Percentiles rank a stretch among this genome's conserved stretches.
These are phyloP conservation scores for Caradrina kadenii DNA, from an alignment of 2,888 invertebrate species.

Conservation along the genomic window DNA sequence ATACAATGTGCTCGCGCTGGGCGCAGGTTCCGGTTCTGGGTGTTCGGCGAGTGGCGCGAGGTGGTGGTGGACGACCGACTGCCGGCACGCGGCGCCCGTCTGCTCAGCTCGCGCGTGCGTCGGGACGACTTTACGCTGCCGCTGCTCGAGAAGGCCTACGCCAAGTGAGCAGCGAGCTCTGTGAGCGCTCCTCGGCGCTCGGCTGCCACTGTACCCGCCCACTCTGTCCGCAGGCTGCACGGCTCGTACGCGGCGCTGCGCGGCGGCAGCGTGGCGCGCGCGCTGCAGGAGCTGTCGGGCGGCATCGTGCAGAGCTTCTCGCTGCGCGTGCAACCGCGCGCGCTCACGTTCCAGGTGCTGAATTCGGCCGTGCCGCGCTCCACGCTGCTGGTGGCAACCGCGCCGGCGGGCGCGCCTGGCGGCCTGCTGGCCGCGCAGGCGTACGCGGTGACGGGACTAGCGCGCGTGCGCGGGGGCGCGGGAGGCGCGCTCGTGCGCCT, in stretches of 20 bases:
- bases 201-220: not conserved
- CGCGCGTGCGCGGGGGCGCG: constrained; percentile 90
- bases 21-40: constrained; percentile 94
- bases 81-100: constrained; percentile 92
- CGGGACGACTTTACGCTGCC: constrained; percentile 94
- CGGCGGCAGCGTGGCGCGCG: constrained; percentile 91
- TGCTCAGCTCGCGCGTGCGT: constrained; percentile 91
- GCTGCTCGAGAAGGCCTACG: constrained; percentile 95
- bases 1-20: too few species aligned
- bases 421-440: constrained; percentile 89
- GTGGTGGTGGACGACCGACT: constrained; percentile 94
- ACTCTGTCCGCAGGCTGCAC: constrained; percentile 88
- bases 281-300: constrained; percentile 93
- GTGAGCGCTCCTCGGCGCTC: not conserved
- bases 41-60: constrained; percentile 95
- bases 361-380: constrained; percentile 93
- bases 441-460: constrained; percentile 90
- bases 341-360: constrained; percentile 92
- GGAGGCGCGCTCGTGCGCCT: constrained; percentile 90
- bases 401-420: constrained; percentile 76
- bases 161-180: constrained; percentile 90
- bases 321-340: constrained; percentile 91
- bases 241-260: constrained; percentile 93
- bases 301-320: constrained; percentile 94
- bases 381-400: constrained; percentile 91